Base-by-base conservation (phyloP, 92 coral and sea anemone species). In the Parazoanthus swiftii region DNA sequence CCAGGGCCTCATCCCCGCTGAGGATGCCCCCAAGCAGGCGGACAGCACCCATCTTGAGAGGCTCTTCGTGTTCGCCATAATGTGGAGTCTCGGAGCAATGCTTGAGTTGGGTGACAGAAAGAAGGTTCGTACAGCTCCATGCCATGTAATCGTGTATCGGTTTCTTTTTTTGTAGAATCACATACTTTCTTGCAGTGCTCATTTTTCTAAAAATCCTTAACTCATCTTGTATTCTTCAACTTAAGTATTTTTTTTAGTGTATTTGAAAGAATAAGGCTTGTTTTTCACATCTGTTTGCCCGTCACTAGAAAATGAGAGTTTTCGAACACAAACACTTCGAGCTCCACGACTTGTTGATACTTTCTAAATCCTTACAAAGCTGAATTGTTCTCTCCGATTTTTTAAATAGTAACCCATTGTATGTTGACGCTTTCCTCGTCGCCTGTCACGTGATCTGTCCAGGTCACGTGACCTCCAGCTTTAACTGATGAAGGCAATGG, bases 51-150 rank as follows among this genome's bases (percentile, higher is more conserved):
- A 91, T 76, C 91, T 97, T 18, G 97, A 95, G 90, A 97, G 95
- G 50, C 92, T 97, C 54, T 97, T 94, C 48, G 95, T 97, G 35
- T 97, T 97, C 76, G 89, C 94, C 36, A 88, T 97, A n/a, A 97
- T 97, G 99, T 97, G 99, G 99, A 97, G 99, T 85, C 70, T 97
- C 66, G 99, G 99, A n/a, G 99, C 99, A 4, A 80, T 96, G 25
- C 95, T 97, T 39, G 99, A 97, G 83, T 89, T 97, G 73, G 86
- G 79, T 16, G 98, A 94, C 76, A 91, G 99, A 51, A 97, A 95
- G 86, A 97, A 97, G 95, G 99, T 93, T 63, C 21, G 70, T n/a
- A 33, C 2, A 14, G 7, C 0, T 71, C 15, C 70, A 63, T 63
- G 70, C 70, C 25, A 21, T 63, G 70, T 5, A 21, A 20, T 63